Base-by-base conservation (phyloP, 2,888 invertebrate genomes). In the Hipparchia semele region DNA sequence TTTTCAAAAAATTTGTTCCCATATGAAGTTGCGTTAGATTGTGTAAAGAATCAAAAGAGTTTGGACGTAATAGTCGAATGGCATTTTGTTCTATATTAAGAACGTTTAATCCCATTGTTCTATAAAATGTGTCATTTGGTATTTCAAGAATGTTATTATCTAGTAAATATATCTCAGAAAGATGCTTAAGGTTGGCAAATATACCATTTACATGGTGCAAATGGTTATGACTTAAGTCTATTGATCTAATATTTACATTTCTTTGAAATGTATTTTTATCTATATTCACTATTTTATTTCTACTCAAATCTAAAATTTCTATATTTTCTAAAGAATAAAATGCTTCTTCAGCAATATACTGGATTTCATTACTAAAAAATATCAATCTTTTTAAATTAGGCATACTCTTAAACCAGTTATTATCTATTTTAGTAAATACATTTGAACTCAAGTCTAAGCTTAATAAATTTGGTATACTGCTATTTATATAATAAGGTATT, bases 61-160 rank as follows among this genome's bases (percentile, higher is more conserved):
- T 96, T 7, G 95, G 94, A 84, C 98, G 97, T 75, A 98, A 94
- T 77, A 95, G 94, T 69, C 96, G 94, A 75, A 98, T 96, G 45
- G 98, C 97, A 87, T 98, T 98, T 77, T 97, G 96, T 84, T 98
- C 98, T 80, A 98, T 91, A 89, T 98, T 97, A 69, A 98, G 95
- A 73, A 98, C 97, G 12, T 96, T 96, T 73, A 98, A 92, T 77
- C 96, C 96, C 0, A 95, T 92, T 6, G 97, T 97, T 77, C 97
- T 97, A 33, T 95, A 95, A 84, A 98, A 98, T 58, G 97, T 96
- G 80, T 97, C 96, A 6, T 96, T 95, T 0, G 97, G 96, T 80
- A 98, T 95, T 84, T 98, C 97, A 51, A 98, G 90, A 74, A 98
- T 97, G 87, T 98, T 98, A 86, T 98, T 98, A 88, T 98, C 98